A percentile compares a stretch with the other conserved stretches of the same genome.
Evolutionary conservation across 2,113 vertebrate species (phyloP).

Genomic region (Motacilla tschutschensis): DNA sequence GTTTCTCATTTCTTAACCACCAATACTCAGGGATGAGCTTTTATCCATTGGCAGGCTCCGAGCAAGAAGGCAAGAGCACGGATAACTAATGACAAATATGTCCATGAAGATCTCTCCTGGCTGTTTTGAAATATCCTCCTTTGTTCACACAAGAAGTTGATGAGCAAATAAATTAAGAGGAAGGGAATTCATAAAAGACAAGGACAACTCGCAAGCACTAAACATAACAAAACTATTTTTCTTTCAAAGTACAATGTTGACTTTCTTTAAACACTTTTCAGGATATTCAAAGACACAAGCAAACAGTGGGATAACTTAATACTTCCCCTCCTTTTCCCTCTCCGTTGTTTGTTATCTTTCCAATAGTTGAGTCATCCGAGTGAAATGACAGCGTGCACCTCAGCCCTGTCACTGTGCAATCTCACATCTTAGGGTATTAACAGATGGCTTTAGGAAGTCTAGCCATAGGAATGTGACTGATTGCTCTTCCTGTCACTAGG

Average conservation of each 20-base stretch:
- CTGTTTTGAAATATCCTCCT: not conserved
- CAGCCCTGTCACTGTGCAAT: not conserved
- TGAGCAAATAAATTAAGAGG: constrained; percentile 14
- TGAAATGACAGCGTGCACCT: not conserved
- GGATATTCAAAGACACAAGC: not conserved
- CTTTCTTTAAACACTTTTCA: not conserved
- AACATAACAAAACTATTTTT: not conserved
- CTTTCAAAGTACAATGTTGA: not conserved
- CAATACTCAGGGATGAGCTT: not conserved
- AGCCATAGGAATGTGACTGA: not conserved
- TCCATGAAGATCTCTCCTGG: not conserved
- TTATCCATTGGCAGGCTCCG: not conserved
- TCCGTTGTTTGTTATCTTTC: not conserved
- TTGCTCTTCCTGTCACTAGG: not conserved
- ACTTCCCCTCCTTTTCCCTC: not conserved
- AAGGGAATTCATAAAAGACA: not conserved
- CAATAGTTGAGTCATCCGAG: not conserved
- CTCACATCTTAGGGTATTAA: not conserved
- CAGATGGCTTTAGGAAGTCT: not conserved
- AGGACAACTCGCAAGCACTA: not conserved
- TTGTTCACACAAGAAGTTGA: not conserved
- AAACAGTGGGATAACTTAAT: not conserved
- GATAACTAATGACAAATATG: constrained; percentile 36
- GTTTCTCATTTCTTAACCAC: constrained; percentile 23
- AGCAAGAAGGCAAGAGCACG: not conserved